These are phyloP conservation scores for Nomada goodeniana DNA, from an alignment of 2,888 invertebrate species.

Conservation along the genomic window DNA sequence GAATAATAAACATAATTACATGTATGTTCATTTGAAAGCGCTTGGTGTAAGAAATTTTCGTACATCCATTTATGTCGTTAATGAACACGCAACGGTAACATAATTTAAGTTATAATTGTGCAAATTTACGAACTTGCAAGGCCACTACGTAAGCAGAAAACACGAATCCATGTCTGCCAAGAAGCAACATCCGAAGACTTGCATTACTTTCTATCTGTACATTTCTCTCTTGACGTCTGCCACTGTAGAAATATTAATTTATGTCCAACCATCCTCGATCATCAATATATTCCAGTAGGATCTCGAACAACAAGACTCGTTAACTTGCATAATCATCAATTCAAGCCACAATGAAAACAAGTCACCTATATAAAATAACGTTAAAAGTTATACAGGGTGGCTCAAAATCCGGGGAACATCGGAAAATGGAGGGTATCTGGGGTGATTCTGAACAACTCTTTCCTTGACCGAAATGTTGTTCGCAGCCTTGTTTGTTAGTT, in stretches of 20 bases:
- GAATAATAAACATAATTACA: too few species aligned
- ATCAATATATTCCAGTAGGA: not conserved
- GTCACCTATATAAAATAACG: too few species aligned
- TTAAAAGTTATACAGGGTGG: not conserved
- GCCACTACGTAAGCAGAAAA: not conserved
- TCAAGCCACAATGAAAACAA: not conserved
- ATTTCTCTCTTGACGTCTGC: not conserved
- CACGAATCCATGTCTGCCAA: conserved; percentile 7
- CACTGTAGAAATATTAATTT: not conserved
- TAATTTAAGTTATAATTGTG: conserved; percentile 15
- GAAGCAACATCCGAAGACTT: not conserved
- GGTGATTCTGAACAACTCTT: too few species aligned
- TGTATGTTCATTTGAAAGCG: too few species aligned
- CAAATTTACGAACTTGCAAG: not conserved
- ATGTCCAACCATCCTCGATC: not conserved
- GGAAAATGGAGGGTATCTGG: too few species aligned
- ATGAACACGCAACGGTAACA: not conserved
- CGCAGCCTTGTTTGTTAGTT: too few species aligned
- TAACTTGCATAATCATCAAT: conserved; percentile 11
- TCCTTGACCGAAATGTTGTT: too few species aligned
- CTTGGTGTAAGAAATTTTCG: too few species aligned
- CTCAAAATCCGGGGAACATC: too few species aligned
- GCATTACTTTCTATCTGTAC: not conserved
- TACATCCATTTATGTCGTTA: not conserved
- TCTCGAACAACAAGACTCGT: not conserved